phyloP scores from a whole-genome alignment of 2,888 invertebrate species.

The Eledona agricola region DNA sequence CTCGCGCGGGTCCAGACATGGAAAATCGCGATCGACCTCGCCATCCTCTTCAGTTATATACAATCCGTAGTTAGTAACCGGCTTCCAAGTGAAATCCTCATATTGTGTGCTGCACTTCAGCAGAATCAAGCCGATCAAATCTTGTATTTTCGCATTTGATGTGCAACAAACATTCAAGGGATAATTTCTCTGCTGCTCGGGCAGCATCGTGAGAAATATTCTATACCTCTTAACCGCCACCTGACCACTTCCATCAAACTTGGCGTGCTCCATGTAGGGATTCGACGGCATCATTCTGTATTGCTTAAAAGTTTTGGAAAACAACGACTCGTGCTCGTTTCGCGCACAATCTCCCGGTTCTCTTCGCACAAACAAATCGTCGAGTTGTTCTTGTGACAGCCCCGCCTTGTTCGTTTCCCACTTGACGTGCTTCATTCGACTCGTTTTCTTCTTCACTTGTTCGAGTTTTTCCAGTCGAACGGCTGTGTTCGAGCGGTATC shows the following conservation, averaged over 20 bases:
- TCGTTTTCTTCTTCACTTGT: conserved; percentile 80
- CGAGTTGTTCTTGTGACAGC: conserved; percentile 68
- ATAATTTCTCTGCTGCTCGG: conserved; percentile 81
- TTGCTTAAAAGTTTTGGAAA: conserved; percentile 79
- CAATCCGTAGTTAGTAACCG: conserved; percentile 80
- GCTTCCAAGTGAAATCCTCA: conserved; percentile 70
- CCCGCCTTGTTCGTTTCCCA: conserved; percentile 69
- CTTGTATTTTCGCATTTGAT: conserved; percentile 85
- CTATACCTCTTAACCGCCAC: conserved; percentile 84
- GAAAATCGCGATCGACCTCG: conserved; percentile 93
- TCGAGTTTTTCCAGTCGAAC: conserved; percentile 90
- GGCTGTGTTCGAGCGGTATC: conserved; percentile 85
- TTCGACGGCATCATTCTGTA: conserved; percentile 82
- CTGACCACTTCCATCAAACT: conserved; percentile 90
- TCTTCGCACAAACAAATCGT: conserved; percentile 69
- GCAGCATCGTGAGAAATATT: conserved; percentile 90
- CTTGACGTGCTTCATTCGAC: conserved; percentile 79
- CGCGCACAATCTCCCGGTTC: conserved; percentile 53
- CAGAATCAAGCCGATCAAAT: conserved; percentile 92
- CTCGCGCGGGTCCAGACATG: conserved; percentile 87
- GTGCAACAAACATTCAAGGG: conserved; percentile 85
- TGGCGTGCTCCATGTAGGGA: conserved; percentile 89
- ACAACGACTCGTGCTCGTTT: conserved; percentile 66
- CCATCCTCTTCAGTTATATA: conserved; percentile 97
- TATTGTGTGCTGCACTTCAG: conserved; percentile 80